A percentile compares a stretch with the other conserved stretches of the same genome.
phyloP scores from a whole-genome alignment of 2,797 vertebrate species.

The Falco berigora region DNA sequence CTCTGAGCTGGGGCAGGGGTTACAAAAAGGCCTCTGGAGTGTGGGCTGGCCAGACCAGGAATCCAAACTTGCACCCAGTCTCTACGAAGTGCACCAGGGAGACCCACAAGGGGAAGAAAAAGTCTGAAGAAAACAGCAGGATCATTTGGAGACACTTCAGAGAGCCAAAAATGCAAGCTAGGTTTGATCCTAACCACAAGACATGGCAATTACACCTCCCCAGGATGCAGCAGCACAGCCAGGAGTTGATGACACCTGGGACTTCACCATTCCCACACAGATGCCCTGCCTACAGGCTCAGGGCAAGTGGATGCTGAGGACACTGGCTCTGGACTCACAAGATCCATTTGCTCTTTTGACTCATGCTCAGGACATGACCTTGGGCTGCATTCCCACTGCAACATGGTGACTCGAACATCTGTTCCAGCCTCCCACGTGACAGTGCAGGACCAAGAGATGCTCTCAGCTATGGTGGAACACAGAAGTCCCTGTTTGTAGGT shows the following conservation, averaged over 20 bases:
- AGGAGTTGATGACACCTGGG: background rate
- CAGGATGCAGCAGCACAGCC: background rate
- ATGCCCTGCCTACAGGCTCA: background rate
- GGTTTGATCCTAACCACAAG: background rate
- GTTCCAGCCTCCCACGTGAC: fast-evolving
- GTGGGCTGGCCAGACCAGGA: background rate
- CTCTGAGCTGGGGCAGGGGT: background rate
- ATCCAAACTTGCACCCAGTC: background rate
- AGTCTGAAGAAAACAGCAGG: background rate
- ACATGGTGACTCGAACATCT: fast-evolving
- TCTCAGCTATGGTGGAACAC: background rate
- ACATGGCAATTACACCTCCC: background rate
- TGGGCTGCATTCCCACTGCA: background rate
- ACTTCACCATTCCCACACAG: background rate
- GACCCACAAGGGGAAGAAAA: background rate
- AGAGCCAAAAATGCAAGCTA: background rate
- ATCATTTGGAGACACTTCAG: background rate
- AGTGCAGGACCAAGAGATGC: background rate
- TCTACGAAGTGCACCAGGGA: background rate
- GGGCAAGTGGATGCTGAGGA: background rate
- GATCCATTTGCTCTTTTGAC: background rate
- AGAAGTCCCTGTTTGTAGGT: background rate
- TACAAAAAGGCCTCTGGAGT: background rate
- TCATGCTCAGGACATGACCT: background rate
- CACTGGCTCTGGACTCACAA: background rate